phyloP scores from a whole-genome alignment of 2,113 vertebrate genomes.

The Anoplopoma fimbria region DNA sequence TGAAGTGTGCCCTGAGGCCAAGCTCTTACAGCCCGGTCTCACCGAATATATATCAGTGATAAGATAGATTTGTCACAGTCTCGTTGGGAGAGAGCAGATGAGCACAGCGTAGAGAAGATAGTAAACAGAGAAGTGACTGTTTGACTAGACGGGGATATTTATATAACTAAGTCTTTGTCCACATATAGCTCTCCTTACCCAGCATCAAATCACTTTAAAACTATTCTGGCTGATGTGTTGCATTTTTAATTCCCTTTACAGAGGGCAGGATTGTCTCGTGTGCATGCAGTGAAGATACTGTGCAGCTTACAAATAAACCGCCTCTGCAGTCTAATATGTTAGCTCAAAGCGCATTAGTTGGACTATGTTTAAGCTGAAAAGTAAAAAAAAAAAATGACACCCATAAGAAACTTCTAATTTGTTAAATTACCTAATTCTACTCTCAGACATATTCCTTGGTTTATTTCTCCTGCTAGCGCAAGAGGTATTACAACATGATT shows the following conservation, averaged over 20 bases:
- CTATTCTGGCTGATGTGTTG: conserved; percentile 7
- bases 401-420: background rate
- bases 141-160: conserved; percentile 17
- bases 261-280: background rate
- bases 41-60: conserved; percentile 49
- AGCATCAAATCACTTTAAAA: conserved; percentile 4
- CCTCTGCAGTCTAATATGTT: background rate
- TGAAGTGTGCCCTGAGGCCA: conserved; percentile 31
- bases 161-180: background rate
- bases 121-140: conserved; percentile 15
- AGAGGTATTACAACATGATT: conserved; percentile 11
- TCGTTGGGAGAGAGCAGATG: conserved; percentile 5
- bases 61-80: conserved; percentile 58
- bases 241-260: conserved; percentile 23
- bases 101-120: background rate
- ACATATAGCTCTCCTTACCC: background rate
- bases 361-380: background rate
- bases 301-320: conserved; percentile 2
- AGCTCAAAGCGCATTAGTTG: background rate
- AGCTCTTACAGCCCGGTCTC: conserved; percentile 32
- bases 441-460: background rate
- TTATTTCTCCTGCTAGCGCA: background rate
- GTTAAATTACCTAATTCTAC: background rate
- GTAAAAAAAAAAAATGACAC: background rate
- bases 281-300: background rate